Base-by-base conservation (phyloP, 92 coral and sea anemone genomes). In the Zoanthus solanderi region DNA sequence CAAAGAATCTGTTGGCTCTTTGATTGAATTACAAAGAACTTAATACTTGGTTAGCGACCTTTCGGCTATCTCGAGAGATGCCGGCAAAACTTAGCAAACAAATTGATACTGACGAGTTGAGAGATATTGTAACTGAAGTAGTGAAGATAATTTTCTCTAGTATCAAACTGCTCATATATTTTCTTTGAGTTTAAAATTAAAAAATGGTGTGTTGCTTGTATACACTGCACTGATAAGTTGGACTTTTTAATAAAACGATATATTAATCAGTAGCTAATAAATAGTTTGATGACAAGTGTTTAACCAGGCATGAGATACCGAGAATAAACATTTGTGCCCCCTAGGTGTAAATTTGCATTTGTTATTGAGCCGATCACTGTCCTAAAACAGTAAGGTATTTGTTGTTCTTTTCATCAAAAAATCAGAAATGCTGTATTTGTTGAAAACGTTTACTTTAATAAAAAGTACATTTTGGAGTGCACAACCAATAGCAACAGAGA, bases 311-410 rank as follows among this genome's bases (percentile, higher is more conserved):
- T 16, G 5, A 63, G 28, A 63, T 52, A 7, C 52, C 75, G n/a
- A 61, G 63, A 81, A 66, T 0, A 0, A 23, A 28, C 44, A 6
- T 34, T 13, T 46, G 14, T 29, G 58, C 74, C 85, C 11, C 44
- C 46, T 23, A 80, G 85, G n/a, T 63, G 11, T 4, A 53, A 81
- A 66, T 81, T 81, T 81, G 58, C 85, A 81, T 81, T 68, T 61
- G 57, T 80, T 47, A 45, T 45, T 46, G 45, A 17, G 44, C 57
- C 45, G 42, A 80, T 81, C 75, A 63, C 28, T 45, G 58, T 18
- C 63, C 69, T 37, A 7, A 5, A 23, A 45, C 58, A 65, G 47
- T 18, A 10, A 18, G 54, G 37, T 16, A 2, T 16, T 18, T 28
- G 73, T 44, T 17, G 37, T 9, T 50, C 11, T 11, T 9, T 52